Percentiles rank a stretch among this genome's conserved stretches.
phyloP scores from a whole-genome alignment of 2,888 invertebrate genomes.

The Sinelater perroti region DNA sequence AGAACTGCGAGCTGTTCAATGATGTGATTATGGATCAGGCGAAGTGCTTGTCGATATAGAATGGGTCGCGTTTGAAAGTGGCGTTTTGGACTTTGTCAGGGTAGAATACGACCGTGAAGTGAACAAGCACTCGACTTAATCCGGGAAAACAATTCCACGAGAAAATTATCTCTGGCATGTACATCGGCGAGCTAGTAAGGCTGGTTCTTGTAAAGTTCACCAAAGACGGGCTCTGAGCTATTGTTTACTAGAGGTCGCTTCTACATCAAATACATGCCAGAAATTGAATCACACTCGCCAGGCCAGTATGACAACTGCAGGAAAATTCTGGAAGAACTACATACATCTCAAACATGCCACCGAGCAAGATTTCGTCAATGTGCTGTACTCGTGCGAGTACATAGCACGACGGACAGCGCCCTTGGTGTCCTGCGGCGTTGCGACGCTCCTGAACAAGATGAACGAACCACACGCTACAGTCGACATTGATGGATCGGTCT shows the following conservation, averaged over 20 bases:
- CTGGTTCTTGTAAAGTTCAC: conserved; percentile 85
- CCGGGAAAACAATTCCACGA: conserved; percentile 89
- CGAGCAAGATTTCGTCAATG: conserved; percentile 90
- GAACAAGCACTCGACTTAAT: conserved; percentile 85
- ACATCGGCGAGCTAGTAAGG: conserved; percentile 95
- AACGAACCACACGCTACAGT: conserved; percentile 86
- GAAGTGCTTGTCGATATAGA: conserved; percentile 93
- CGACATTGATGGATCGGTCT: conserved; percentile 96
- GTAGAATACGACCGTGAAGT: conserved; percentile 87
- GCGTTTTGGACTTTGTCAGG: conserved; percentile 84
- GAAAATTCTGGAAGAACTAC: conserved; percentile 87
- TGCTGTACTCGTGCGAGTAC: conserved; percentile 91
- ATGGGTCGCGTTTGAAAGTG: conserved; percentile 97
- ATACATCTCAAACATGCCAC: conserved; percentile 78
- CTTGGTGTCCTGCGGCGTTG: conserved; percentile 89
- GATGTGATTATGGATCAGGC: conserved; percentile 70
- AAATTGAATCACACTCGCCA: conserved; percentile 89
- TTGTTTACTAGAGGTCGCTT: conserved; percentile 84
- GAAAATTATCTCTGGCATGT: conserved; percentile 99
- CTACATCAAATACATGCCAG: conserved; percentile 97
- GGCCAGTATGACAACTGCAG: conserved; percentile 82
- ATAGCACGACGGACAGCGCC: conserved; percentile 94
- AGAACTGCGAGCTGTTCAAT: conserved; percentile 83
- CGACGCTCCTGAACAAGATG: conserved; percentile 92
- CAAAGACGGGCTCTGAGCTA: conserved; percentile 76